phyloP scores from a whole-genome alignment of 2,113 vertebrate species.

The Nannobrachium achirus region DNA sequence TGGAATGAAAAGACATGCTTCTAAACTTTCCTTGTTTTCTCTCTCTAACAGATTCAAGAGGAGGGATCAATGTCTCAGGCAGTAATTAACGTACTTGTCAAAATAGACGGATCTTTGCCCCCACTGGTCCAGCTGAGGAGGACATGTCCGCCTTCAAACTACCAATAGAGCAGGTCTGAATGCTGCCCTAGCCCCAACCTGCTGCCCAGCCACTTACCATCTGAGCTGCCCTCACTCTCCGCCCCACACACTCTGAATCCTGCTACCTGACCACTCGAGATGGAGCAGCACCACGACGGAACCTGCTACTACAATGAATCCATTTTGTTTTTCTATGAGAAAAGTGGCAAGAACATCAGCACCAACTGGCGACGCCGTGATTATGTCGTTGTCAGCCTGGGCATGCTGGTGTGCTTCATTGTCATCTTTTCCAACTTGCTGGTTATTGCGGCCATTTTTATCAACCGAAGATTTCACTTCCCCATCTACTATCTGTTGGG shows the following conservation, averaged over 20 bases:
- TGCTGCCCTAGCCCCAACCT: constrained; percentile 20
- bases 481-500: constrained; percentile 96
- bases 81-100: neutral
- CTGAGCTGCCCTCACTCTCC: neutral
- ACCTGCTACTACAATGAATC: constrained; percentile 64
- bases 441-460: constrained; percentile 91
- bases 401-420: constrained; percentile 88
- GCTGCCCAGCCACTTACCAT: neutral
- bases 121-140: constrained; percentile 39
- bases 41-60: constrained; percentile 30
- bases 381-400: constrained; percentile 86
- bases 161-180: constrained; percentile 33
- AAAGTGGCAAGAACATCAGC: constrained; percentile 70
- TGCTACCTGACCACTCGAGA: neutral
- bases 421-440: constrained; percentile 93
- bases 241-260: neutral
- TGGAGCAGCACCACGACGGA: no score
- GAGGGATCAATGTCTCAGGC: neutral
- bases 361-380: constrained; percentile 51
- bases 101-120: constrained; percentile 12
- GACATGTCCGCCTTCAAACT: constrained; percentile 34
- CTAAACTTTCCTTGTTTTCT: no score
- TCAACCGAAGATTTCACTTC: constrained; percentile 92
- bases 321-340: constrained; percentile 74
- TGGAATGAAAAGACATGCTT: no score